Base-by-base conservation (phyloP, 2,888 invertebrate genomes). In the Eledona agricola region DNA sequence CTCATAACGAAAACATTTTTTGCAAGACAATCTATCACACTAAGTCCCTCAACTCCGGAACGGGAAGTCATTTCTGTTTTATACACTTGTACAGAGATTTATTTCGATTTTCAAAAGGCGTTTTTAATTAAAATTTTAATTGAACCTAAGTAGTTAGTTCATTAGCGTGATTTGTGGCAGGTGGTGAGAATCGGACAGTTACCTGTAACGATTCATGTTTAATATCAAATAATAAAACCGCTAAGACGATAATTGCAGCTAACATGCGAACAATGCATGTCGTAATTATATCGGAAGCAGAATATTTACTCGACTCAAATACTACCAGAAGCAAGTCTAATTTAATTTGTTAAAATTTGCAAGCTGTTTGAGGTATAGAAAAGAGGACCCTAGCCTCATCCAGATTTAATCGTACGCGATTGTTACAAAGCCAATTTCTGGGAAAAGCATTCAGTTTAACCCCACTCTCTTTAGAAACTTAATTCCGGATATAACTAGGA, bases 171-270 rank as follows among this genome's bases (percentile, higher is more conserved):
- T 45, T 45, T 45, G 34, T 34, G 17, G 15, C 26, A 10, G 20
- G 42, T 31, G 15, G 47, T 20, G 37, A 19, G 35, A 22, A 47
- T 47, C 20, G 47, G 19, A 23, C 51, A 51, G 37, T 40, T 43
- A 35, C 10, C 15, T 12, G 17, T 20, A 35, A 23, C 35, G 43
- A 51, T 45, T 52, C 31, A 46, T 38, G 52, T 38, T 52, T 32
- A 45, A 45, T 19, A 52, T 37, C 46, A 52, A 52, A 52, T 46
- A 45, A 52, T 52, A 52, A 52, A 47, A 47, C 37, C 22, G 17
- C 11, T 37, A 47, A 35, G 37, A 37, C 37, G 35, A 47, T 47
- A 47, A 47, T 47, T 47, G 37, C 37, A 47, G 20, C 6, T 28
- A 37, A 20, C 47, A 47, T 47, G 37, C 37, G 29, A 47, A 37